Evolutionary conservation across 2,113 vertebrate species (phyloP), one percentile per base, ranked within the genome.

Genomic region (Marmota monax): DNA sequence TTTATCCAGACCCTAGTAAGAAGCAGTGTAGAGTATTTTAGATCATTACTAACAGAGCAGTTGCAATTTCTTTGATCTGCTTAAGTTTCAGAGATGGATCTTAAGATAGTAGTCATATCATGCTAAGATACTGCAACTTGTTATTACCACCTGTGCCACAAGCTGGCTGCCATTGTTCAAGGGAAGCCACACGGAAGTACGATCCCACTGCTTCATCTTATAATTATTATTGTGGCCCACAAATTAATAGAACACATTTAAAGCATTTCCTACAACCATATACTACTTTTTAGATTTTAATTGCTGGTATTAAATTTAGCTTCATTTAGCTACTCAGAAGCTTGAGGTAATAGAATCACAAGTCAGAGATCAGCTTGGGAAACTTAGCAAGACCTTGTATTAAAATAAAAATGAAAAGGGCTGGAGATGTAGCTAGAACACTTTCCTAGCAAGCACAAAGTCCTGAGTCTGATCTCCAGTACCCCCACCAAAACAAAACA

Each of bases 51-150:
- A 87, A 90, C 82, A 91, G 80, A 96, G 94, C 70, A 95, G 86
- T 92, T 97, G 97, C 53, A 96, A 3, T 96, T 97, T 25, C 37
- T 96, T 97, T 93, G 63, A 96, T 96, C 67, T 95, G 7, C 73
- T 96, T 97, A 83, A 70, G 5, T 95, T 74, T 96, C 76, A n/a
- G 91, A 84, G 79, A 23, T 51, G n/a, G 58, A 89, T 84, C 92
- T 84, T 84, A 20, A 96, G 98, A 96, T 92, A 1, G 29, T 76
- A 79, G 17, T 32, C 0, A 0, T 53, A 72, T 84, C 29, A 45
- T 65, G 89, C n/a, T 82, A 53, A 85, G 56, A 56, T 84, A 92
- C 25, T 61, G 61, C 76, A 94, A 42, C 11, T 86, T 90, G 63
- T 82, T 96, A 14, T 4, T 63, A 84, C 20, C 20, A 25, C 22